Conservation (phyloP, 2,888 invertebrate species). For the Scaptodrosophila latifasciaeformis region DNA sequence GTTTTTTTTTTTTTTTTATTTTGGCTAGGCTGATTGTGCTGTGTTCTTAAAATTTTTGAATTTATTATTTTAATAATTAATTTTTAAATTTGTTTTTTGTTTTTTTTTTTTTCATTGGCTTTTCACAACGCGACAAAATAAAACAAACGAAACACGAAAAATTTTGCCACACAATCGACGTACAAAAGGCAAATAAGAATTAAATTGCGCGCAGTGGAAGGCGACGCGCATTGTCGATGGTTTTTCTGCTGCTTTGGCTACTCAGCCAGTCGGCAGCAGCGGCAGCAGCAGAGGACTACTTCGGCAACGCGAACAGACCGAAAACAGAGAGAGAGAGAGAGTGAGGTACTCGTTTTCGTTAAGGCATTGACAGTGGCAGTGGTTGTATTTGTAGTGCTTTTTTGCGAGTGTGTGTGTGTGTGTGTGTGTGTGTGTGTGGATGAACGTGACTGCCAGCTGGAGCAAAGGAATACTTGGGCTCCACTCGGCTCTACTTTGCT, state of each 20-base stretch:
- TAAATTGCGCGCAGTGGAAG: constrained; percentile 53
- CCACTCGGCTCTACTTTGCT: constrained; percentile 2
- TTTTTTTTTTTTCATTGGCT: constrained; percentile 18
- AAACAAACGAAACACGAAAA: constrained; percentile 67
- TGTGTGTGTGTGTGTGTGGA: constrained; percentile 16
- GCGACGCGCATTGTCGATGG: constrained; percentile 5
- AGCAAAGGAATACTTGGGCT: constrained; percentile 25
- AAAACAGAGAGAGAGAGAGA: too few relatives aligned
- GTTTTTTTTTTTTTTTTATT: too few relatives aligned
- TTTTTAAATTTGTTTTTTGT: constrained; percentile 8
- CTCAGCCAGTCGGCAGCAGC: constrained; percentile 3
- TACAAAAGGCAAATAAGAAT: constrained; percentile 66
- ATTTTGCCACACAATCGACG: constrained; percentile 63
- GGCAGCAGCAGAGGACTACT: too few relatives aligned
- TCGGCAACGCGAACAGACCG: too few relatives aligned
- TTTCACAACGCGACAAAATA: constrained; percentile 32
- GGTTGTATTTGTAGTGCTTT: too few relatives aligned
- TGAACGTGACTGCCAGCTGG: constrained; percentile 31
- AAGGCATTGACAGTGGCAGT: too few relatives aligned
- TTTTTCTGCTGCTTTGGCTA: constrained; percentile 2
- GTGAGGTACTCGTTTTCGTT: too few relatives aligned
- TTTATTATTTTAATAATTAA: constrained; percentile 9
- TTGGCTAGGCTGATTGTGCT: background rate
- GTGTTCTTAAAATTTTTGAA: background rate
- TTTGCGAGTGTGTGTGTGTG: constrained; percentile 10